A percentile compares a stretch with the other conserved stretches of the same genome.
Evolutionary conservation across 2,888 invertebrate genomes (phyloP).

Genomic region (Trachelus iudaicus): DNA sequence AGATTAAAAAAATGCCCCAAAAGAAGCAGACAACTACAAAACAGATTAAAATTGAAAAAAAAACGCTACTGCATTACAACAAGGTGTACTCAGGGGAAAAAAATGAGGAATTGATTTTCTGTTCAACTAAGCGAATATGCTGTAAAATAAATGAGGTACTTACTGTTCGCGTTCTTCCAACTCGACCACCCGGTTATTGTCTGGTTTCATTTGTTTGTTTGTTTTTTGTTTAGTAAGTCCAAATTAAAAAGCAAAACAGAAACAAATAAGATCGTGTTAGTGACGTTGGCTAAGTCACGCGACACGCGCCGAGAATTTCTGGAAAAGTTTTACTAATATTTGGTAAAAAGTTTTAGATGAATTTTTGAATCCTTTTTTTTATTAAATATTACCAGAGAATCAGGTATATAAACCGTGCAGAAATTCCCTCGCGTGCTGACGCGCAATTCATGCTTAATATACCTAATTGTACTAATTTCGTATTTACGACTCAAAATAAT

Average conservation of each 20-base stretch:
- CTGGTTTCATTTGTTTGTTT: slow-evolving; percentile 62
- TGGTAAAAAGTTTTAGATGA: background rate
- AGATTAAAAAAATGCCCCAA: background rate
- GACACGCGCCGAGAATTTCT: background rate
- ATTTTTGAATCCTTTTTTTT: background rate
- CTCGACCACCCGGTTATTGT: slow-evolving; percentile 81
- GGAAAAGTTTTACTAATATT: background rate
- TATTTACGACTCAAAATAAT: background rate
- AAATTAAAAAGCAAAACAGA: slow-evolving; percentile 69
- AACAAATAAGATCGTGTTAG: slow-evolving; percentile 67
- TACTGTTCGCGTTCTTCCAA: slow-evolving; percentile 89
- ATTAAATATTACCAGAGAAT: background rate
- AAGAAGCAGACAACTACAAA: background rate
- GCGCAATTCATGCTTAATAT: background rate
- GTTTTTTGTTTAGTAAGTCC: slow-evolving; percentile 66
- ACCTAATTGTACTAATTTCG: slow-evolving; percentile 1
- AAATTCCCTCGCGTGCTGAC: background rate
- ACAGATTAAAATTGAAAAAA: background rate
- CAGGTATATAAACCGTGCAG: background rate
- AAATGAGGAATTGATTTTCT: background rate
- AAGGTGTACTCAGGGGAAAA: background rate
- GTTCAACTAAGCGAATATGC: background rate
- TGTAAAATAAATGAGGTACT: slow-evolving; percentile 66
- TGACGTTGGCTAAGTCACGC: slow-evolving; percentile 46
- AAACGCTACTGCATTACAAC: background rate